phyloP scores from a whole-genome alignment of 2,797 vertebrate species.

The Distichodus sexfasciatus region DNA sequence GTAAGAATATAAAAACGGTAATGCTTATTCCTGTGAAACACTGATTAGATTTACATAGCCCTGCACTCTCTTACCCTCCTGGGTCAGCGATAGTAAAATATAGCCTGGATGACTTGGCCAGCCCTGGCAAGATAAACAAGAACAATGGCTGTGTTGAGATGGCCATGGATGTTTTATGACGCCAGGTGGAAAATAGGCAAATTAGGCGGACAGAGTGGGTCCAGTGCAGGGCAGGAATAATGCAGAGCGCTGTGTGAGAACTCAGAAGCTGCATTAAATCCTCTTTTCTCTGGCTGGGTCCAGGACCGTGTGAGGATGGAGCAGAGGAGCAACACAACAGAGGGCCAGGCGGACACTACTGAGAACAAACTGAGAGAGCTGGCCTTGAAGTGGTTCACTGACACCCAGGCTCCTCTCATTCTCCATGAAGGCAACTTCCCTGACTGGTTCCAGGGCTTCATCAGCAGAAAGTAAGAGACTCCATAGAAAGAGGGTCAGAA shows the following conservation, averaged over 20 bases:
- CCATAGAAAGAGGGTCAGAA: background rate
- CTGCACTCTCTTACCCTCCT: background rate
- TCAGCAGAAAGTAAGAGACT: conserved; percentile 79
- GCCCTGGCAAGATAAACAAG: conserved; percentile 22
- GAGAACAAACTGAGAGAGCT: conserved; percentile 69
- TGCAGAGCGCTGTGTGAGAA: conserved; percentile 5
- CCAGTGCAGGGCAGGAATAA: background rate
- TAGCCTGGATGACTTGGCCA: background rate
- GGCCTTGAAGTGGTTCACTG: conserved; percentile 78
- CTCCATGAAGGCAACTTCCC: conserved; percentile 77
- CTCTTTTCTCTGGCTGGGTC: conserved; percentile 12
- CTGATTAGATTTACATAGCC: conserved; percentile 28
- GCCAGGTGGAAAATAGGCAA: conserved; percentile 73
- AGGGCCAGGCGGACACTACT: conserved; percentile 29
- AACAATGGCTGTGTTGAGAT: conserved; percentile 57
- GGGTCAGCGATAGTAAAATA: conserved; percentile 15
- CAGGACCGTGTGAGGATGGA: conserved; percentile 67
- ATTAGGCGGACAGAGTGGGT: conserved; percentile 59
- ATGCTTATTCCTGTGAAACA: background rate
- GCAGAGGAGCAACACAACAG: conserved; percentile 28
- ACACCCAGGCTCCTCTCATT: conserved; percentile 76
- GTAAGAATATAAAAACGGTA: background rate
- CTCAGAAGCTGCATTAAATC: background rate
- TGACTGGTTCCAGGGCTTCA: conserved; percentile 84
- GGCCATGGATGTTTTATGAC: conserved; percentile 39